Percentiles rank a stretch among this genome's conserved stretches.
phyloP scores from a whole-genome alignment of 2,888 invertebrate genomes.

The Druceiella hillmani region DNA sequence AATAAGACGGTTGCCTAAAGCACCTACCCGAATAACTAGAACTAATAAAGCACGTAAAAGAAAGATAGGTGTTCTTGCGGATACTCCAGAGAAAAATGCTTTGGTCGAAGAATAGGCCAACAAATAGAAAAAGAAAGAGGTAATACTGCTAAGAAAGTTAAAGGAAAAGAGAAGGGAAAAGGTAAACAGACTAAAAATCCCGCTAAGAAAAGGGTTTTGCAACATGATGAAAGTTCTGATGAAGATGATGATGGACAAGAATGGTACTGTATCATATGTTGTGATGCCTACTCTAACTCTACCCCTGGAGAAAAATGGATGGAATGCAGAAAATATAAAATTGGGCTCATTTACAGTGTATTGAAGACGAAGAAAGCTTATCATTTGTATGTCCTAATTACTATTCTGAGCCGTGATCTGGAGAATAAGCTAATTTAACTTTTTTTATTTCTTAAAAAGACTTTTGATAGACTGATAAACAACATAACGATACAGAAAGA shows the following conservation, averaged over 20 bases:
- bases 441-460: constrained; percentile 1
- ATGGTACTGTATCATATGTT: constrained; percentile 14
- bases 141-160: no score
- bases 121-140: constrained; percentile 12
- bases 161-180: constrained; percentile 14
- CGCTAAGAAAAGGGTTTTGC: constrained; percentile 12
- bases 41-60: constrained; percentile 15
- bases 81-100: constrained; percentile 21
- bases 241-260: no score
- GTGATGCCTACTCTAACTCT: constrained; percentile 14
- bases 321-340: constrained; percentile 18
- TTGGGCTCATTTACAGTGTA: constrained; percentile 15
- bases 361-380: constrained; percentile 6
- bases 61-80: constrained; percentile 19
- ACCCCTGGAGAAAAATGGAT: constrained; percentile 17
- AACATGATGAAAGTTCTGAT: constrained; percentile 9
- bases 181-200: constrained; percentile 11
- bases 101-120: constrained; percentile 19
- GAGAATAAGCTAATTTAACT: constrained; percentile 7
- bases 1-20: constrained; percentile 16
- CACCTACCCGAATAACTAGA: constrained; percentile 13
- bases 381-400: constrained; percentile 7
- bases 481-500: no score
- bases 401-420: constrained; percentile 8
- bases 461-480: background rate